Evolutionary conservation across 2,888 invertebrate species (phyloP).

Genomic region (Chalcosyrphus nemorum): DNA sequence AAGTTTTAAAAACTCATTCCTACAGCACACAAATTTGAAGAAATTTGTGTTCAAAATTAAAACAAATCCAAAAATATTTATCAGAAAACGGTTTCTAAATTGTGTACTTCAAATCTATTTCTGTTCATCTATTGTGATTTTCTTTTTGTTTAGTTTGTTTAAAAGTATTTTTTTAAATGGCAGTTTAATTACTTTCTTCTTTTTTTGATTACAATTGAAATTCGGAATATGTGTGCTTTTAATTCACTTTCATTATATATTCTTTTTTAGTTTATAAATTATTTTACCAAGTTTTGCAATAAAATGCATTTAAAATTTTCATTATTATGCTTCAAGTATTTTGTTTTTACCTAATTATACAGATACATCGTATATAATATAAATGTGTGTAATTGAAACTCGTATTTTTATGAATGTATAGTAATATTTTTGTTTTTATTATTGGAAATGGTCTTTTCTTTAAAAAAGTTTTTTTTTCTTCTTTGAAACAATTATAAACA

Average conservation of each 20-base stretch:
- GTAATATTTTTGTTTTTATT: constrained; percentile 56
- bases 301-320: constrained; percentile 73
- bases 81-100: not conserved
- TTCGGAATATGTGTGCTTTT: constrained; percentile 62
- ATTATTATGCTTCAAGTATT: constrained; percentile 52
- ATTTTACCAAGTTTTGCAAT: constrained; percentile 76
- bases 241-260: constrained; percentile 1
- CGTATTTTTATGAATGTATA: constrained; percentile 55
- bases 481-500: constrained; percentile 61
- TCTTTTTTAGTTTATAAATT: constrained; percentile 44
- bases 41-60: too few relatives aligned
- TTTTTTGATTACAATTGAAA: constrained; percentile 66
- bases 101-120: not conserved
- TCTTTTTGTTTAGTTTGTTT: constrained; percentile 30
- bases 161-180: constrained; percentile 62
- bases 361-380: constrained; percentile 60
- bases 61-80: too few relatives aligned
- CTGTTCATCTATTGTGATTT: constrained; percentile 3
- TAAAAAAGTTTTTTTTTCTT: constrained; percentile 5
- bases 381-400: constrained; percentile 68
- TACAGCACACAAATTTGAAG: too few relatives aligned
- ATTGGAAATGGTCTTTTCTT: constrained; percentile 56
- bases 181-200: constrained; percentile 63
- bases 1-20: too few relatives aligned
- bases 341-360: constrained; percentile 35